Base-by-base conservation (phyloP, 2,797 vertebrate genomes). In the Choloepus didactylus region DNA sequence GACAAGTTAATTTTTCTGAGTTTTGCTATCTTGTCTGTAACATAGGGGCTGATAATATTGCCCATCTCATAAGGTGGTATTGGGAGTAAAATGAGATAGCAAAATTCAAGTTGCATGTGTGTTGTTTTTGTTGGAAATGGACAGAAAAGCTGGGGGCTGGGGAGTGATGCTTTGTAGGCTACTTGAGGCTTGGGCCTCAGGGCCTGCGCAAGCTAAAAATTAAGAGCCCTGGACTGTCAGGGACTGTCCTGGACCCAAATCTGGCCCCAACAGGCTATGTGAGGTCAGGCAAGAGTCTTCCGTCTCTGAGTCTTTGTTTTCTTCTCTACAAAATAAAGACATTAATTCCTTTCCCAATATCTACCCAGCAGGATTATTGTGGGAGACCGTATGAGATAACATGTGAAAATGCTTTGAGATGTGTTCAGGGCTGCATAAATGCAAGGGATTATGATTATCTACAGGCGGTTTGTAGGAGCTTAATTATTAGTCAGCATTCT, bases 371-470 rank as follows among this genome's bases (percentile, higher is more conserved):
- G 95, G 95, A 96, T 96, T 97, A 95, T 56, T 82, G 91, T 93
- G 91, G 77, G 92, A 95, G 96, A 94, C 96, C 64, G 89, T 80
- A 91, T 46, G 93, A 95, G 91, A 97, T 95, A 96, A 97, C 91
- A 92, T 60, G 76, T 95, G 95, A 95, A 97, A 96, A 95, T 70
- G 92, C 95, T 95, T 96, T 95, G 86, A 91, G 96, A 95, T 87
- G 59, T 93, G 56, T 95, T 95, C 95, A 94, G 95, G 90, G 95
- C 92, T 96, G 44, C 95, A 96, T 91, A 96, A 97, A 96, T 89
- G 77, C 89, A 91, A 95, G 81, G 93, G 95, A 96, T 97, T 97
- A 97, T 64, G 59, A 54, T 96, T 97, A 95, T 95, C 97, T 97
- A 76, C 83, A 91, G 80, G 92, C 95, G 86, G 72, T 94, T 96